Evolutionary conservation across 2,113 vertebrate species (phyloP).

Genomic region (Callorhinus ursinus): DNA sequence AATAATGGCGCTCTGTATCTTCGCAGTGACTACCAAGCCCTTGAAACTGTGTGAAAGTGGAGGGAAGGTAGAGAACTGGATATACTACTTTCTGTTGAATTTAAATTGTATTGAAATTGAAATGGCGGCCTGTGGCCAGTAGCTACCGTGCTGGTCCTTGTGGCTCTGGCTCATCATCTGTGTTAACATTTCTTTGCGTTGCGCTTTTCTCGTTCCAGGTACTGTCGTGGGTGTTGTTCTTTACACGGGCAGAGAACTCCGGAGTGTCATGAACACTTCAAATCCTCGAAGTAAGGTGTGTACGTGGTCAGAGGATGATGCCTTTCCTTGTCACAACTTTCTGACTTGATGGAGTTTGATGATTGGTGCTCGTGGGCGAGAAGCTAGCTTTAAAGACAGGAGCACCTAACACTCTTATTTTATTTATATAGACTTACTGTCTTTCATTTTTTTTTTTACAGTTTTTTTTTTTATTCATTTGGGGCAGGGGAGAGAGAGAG

Average conservation of each 20-base stretch:
- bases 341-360: fast-evolving
- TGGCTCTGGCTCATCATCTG: fast-evolving
- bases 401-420: not conserved
- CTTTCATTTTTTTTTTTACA: not conserved
- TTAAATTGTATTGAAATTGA: no score
- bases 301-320: fast-evolving
- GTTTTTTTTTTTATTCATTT: not conserved
- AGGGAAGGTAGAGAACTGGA: not conserved
- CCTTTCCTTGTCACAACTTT: not conserved
- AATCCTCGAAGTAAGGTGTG: conserved; percentile 97
- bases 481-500: not conserved
- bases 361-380: not conserved
- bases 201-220: conserved; percentile 81
- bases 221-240: conserved; percentile 98
- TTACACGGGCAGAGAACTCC: conserved; percentile 96
- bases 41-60: fast-evolving
- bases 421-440: no score
- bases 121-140: fast-evolving
- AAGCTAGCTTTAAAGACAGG: not conserved
- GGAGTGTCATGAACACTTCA: conserved; percentile 98
- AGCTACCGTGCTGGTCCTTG: fast-evolving
- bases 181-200: fast-evolving
- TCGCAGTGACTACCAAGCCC: fast-evolving
- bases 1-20: fast-evolving
- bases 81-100: not conserved